Evolutionary conservation across 2,888 invertebrate species (phyloP), one percentile per base, ranked within the genome.

Genomic region (Panzeria rudis): DNA sequence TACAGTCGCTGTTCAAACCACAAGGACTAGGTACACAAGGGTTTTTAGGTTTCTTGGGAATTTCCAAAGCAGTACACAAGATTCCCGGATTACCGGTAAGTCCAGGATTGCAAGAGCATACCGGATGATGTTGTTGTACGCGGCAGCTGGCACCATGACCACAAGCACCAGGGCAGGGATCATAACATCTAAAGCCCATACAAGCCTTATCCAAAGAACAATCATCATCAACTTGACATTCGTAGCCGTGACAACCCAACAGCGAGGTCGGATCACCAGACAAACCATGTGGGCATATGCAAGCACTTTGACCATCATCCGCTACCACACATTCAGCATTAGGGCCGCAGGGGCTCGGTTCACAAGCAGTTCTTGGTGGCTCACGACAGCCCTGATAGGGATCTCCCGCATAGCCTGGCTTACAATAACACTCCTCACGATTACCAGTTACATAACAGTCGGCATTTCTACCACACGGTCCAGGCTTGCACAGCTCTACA

Each of bases 401-500:
- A 93, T 97, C 96, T 20, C 97, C 97, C 56, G 94, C 94, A 91
- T 94, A 97, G 32, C 96, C 96, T 62, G 94, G 91, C 90, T 94
- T 95, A 89, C 97, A 98, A 92, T 95, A 97, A 91, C 97, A 97
- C 91, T 96, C 95, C 92, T 98, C 97, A 89, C 95, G 95, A 89
- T 96, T 96, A 79, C 95, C 95, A 62, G 95, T 94, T 6, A 97
- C 96, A 89, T 97, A 97, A 90, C 97, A 97, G 90, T 97, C 97
- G 11, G 97, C 95, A 91, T 97, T 96, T 20, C 93, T 92, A 32
- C 97, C 97, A 92, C 97, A 97, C 1, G 97, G 96, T 11, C 97
- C 97, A 11, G 97, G 97, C 91, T 95, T 94, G 89, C 97, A 97
- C 11, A 97, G 93, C 8, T 95, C 93, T 82, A 94, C 93, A 1